Conservation (phyloP, 2,888 invertebrate genomes). For the Gortyna flavago region DNA sequence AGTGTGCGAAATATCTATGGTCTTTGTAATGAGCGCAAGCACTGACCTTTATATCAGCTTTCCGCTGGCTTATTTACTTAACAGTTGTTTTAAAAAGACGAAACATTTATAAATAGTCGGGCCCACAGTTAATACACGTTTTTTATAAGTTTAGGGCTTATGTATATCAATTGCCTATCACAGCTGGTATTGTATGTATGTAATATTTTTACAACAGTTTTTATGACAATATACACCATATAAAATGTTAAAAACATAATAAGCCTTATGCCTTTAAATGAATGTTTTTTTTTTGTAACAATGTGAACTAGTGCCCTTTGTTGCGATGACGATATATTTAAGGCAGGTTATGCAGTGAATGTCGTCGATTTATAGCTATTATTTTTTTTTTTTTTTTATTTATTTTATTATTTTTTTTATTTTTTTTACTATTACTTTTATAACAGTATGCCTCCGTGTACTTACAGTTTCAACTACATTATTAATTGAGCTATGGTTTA, state of each 20-base stretch:
- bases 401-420: too few species aligned
- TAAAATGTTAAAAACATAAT: constrained; percentile 39
- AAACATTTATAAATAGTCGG: constrained; percentile 24
- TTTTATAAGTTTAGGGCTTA: constrained; percentile 40
- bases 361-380: constrained; percentile 20
- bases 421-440: too few species aligned
- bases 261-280: constrained; percentile 27
- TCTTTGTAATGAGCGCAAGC: constrained; percentile 38
- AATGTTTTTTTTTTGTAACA: constrained; percentile 35
- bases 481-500: constrained; percentile 3
- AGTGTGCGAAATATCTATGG: neutral
- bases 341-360: neutral
- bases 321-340: neutral
- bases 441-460: constrained; percentile 26
- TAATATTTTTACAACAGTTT: constrained; percentile 39
- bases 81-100: constrained; percentile 36
- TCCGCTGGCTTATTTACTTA: constrained; percentile 44
- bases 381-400: too few species aligned
- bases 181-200: constrained; percentile 53
- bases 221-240: constrained; percentile 58
- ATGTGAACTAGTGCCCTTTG: neutral
- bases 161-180: constrained; percentile 37
- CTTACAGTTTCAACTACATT: constrained; percentile 54
- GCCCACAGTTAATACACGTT: constrained; percentile 16
- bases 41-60: constrained; percentile 2